Evolutionary conservation across 2,888 invertebrate genomes (phyloP), one percentile per base, ranked within the genome.

Genomic region (Pyralis farinalis): DNA sequence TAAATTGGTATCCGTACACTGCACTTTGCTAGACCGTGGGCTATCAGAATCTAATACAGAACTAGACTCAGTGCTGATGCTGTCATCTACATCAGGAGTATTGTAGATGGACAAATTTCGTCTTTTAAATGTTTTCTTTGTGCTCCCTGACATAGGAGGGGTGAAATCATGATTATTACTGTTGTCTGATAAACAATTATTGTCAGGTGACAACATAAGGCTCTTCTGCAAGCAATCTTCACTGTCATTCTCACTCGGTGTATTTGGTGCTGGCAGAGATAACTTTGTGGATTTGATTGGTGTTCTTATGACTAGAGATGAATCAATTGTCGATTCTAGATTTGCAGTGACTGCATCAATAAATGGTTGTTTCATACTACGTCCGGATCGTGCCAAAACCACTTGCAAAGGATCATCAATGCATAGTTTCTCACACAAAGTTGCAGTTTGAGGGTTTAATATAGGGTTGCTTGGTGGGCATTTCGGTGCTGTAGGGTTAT

Each of bases 331-430:
- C 22, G 40, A 51, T 12, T 44, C 40, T 30, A 40, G 30, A 7
- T n/a, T 34, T 16, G 46, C 36, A n/a, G 39, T 36, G 8, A 42
- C 42, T 34, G 43, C 43, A 34, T 53, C 49, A 35, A 40, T 40
- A 45, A 38, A 43, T 25, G 72, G 64, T 46, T 69, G 47, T 50
- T 56, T 72, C 71, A 88, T 77, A 20, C 65, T 71, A 45, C 89
- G 74, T 0, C 91, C 91, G 12, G 72, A 73, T 42, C 91, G 72
- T 8, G 91, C 75, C 71, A 92, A 71, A 0, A 94, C 71, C 27
- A 94, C 80, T 49, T 91, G 91, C 8, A 95, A 78, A 0, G 98
- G 98, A 83, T 98, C 97, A 68, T 95, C 94, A 41, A 98, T 92
- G 0, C 93, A 92, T 28, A 96, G 72, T 46, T 73, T 90, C 34